phyloP scores from a whole-genome alignment of 2,113 vertebrate genomes.

The Campylomormyrus tamandua region DNA sequence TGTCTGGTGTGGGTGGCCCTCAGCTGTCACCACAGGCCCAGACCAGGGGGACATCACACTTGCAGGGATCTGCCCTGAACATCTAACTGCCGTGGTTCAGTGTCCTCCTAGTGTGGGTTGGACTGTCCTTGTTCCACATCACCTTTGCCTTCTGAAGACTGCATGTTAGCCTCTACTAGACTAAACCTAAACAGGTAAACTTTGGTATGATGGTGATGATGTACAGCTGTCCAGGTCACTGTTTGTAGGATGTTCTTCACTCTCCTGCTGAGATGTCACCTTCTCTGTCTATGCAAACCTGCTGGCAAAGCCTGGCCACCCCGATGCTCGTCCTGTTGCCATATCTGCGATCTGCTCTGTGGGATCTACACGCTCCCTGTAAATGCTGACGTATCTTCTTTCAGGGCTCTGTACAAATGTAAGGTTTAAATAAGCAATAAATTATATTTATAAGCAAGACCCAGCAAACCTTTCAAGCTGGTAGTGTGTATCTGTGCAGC shows the following conservation, averaged over 20 bases:
- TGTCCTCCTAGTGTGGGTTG: neutral
- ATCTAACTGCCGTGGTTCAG: neutral
- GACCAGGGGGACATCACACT: neutral
- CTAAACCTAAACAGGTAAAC: neutral
- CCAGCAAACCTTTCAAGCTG: neutral
- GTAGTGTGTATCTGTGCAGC: neutral
- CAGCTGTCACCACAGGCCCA: neutral
- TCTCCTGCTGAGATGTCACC: constrained; percentile 12
- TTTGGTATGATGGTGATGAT: neutral
- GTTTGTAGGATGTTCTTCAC: constrained; percentile 23
- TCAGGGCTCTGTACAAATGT: constrained; percentile 91
- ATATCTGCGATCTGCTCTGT: constrained; percentile 70
- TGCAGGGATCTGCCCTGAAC: neutral
- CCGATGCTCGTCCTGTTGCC: constrained; percentile 34
- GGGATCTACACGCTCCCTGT: constrained; percentile 65
- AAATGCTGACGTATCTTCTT: constrained; percentile 82
- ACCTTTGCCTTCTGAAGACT: neutral
- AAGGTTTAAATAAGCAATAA: constrained; percentile 99
- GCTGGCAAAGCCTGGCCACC: constrained; percentile 50
- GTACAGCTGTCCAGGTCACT: constrained; percentile 25
- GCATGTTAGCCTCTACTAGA: constrained; percentile 11
- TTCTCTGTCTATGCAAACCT: constrained; percentile 85
- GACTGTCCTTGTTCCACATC: neutral
- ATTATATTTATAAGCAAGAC: constrained; percentile 99
- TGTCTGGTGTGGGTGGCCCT: neutral